phyloP scores from a whole-genome alignment of 1,140 invertebrate genomes.

The Drosophila seguyi region DNA sequence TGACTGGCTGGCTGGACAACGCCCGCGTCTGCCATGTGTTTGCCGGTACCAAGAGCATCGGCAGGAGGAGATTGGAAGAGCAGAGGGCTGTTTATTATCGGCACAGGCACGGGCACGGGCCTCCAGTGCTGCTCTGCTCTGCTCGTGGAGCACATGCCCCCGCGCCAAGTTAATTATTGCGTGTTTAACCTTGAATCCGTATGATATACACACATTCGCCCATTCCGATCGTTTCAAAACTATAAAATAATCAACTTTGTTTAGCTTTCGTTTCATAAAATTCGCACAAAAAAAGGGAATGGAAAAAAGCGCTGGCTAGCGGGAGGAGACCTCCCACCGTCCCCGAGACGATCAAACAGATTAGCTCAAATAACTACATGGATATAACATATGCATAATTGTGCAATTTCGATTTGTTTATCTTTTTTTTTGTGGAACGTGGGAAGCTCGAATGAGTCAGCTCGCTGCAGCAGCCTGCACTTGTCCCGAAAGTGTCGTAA shows the following conservation, averaged over 20 bases:
- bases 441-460: constrained; percentile 29
- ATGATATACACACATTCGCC: constrained; percentile 37
- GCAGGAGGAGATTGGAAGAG: constrained; percentile 18
- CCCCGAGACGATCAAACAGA: constrained; percentile 11
- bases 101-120: constrained; percentile 14
- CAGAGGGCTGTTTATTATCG: constrained; percentile 42
- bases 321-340: constrained; percentile 8
- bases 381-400: constrained; percentile 26
- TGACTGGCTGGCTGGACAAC: constrained; percentile 54
- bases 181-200: constrained; percentile 75
- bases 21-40: constrained; percentile 59
- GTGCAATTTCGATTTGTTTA: constrained; percentile 24
- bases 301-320: constrained; percentile 1
- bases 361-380: constrained; percentile 20
- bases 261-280: constrained; percentile 73
- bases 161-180: constrained; percentile 76
- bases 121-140: constrained; percentile 10
- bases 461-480: constrained; percentile 26
- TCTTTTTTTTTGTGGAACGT: constrained; percentile 20
- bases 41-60: constrained; percentile 43
- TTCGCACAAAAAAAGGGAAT: constrained; percentile 44
- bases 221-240: constrained; percentile 75
- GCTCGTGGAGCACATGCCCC: constrained; percentile 45
- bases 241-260: constrained; percentile 82
- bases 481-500: constrained; percentile 19